Percentiles rank a stretch among this genome's conserved stretches.
Evolutionary conservation across 2,888 invertebrate species (phyloP).

Genomic region (Noctua comes): DNA sequence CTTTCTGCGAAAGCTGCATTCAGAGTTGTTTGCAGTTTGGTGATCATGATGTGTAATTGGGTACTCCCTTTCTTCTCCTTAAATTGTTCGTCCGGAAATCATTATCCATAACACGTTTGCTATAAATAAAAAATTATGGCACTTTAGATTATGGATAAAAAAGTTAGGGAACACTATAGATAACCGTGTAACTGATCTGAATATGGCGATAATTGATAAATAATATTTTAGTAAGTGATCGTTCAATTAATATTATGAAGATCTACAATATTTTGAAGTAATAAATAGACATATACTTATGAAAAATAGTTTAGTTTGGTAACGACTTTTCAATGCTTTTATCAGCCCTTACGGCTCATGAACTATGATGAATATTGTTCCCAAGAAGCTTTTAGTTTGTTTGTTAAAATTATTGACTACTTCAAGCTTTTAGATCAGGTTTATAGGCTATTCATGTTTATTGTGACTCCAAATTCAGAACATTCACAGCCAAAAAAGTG

Average conservation of each 20-base stretch:
- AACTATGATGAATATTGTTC: constrained; percentile 4
- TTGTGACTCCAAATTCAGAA: not conserved
- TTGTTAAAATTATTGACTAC: not conserved
- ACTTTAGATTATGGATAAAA: no score
- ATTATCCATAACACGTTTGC: no score
- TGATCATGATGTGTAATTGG: no score
- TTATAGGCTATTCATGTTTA: not conserved
- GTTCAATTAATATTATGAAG: not conserved
- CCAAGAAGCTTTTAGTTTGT: not conserved
- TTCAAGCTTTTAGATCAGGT: not conserved
- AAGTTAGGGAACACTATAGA: no score
- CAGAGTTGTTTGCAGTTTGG: no score
- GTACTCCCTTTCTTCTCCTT: no score
- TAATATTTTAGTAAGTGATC: not conserved
- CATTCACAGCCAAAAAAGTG: not conserved
- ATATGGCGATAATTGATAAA: no score
- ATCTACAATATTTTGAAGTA: not conserved
- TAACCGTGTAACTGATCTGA: no score
- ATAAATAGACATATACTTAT: not conserved
- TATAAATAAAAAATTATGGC: no score
- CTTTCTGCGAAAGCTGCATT: no score
- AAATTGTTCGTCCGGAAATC: no score
- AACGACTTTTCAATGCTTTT: not conserved
- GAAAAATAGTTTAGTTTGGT: not conserved
- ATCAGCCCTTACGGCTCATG: not conserved